phyloP scores from a whole-genome alignment of 2,888 invertebrate genomes.

The Megaustenia siamemsis region DNA sequence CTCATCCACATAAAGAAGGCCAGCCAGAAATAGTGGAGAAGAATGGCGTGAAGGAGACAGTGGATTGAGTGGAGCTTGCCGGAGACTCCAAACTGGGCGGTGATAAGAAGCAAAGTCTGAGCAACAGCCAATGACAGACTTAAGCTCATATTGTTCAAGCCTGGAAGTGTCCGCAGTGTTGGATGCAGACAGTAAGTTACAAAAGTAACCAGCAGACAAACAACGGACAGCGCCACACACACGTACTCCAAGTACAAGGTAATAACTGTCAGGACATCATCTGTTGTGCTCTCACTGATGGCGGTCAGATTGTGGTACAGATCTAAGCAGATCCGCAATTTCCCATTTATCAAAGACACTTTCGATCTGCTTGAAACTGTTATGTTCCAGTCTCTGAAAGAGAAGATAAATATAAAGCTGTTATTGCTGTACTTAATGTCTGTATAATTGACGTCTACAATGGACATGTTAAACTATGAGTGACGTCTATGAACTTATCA shows the following conservation, averaged over 20 bases:
- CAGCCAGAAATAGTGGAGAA: constrained; percentile 58
- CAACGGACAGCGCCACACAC: constrained; percentile 53
- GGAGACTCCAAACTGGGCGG: not conserved
- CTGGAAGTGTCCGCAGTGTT: constrained; percentile 58
- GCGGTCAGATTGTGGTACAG: constrained; percentile 25
- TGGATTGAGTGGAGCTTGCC: not conserved
- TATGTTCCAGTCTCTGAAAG: not conserved
- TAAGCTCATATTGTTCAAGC: constrained; percentile 60
- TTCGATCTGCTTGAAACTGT: not conserved
- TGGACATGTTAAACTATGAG: constrained; percentile 34
- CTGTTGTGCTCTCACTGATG: not conserved
- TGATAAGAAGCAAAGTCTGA: constrained; percentile 47
- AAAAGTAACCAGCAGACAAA: constrained; percentile 56
- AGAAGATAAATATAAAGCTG: not conserved
- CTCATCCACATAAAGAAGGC: constrained; percentile 59
- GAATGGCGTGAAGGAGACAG: constrained; percentile 31
- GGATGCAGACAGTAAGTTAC: constrained; percentile 57
- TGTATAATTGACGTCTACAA: constrained; percentile 16
- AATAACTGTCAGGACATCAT: not conserved
- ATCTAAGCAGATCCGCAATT: constrained; percentile 4
- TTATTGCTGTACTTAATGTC: not conserved
- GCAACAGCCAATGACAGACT: constrained; percentile 53
- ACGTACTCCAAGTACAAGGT: constrained; percentile 36
- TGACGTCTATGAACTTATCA: constrained; percentile 38
- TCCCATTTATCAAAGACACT: constrained; percentile 10